Evolutionary conservation across 2,113 vertebrate species (phyloP).

Genomic region (Budorcas taxicolor): DNA sequence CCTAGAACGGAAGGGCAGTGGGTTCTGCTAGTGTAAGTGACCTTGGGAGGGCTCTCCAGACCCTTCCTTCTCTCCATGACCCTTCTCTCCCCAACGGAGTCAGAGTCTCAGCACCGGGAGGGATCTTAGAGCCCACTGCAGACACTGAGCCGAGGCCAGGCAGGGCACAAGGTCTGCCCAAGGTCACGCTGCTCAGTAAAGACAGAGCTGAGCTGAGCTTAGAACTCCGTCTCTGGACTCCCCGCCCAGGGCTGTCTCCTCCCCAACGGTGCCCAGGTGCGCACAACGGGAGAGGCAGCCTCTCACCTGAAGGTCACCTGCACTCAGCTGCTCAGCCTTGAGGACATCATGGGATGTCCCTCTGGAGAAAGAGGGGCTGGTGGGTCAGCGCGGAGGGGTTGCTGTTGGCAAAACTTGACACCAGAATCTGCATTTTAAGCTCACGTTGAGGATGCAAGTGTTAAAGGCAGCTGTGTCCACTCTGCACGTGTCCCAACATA

Average conservation of each 20-base stretch:
- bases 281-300: neutral
- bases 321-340: neutral
- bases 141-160: neutral
- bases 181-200: neutral
- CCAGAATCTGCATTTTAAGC: neutral
- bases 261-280: neutral
- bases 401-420: neutral
- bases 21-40: neutral
- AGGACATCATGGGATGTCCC: fast-evolving
- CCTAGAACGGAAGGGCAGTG: neutral
- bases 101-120: no score
- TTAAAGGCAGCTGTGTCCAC: no score
- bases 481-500: neutral
- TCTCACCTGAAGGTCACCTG: neutral
- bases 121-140: neutral
- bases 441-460: fast-evolving
- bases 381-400: neutral
- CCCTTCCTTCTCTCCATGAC: neutral
- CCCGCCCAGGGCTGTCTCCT: neutral
- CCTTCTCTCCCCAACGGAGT: fast-evolving
- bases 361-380: neutral
- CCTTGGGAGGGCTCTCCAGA: neutral
- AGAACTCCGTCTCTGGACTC: neutral
- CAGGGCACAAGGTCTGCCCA: neutral
- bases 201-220: no score